phyloP scores from a whole-genome alignment of 1,140 invertebrate genomes.

The Matsumurasca onukii region DNA sequence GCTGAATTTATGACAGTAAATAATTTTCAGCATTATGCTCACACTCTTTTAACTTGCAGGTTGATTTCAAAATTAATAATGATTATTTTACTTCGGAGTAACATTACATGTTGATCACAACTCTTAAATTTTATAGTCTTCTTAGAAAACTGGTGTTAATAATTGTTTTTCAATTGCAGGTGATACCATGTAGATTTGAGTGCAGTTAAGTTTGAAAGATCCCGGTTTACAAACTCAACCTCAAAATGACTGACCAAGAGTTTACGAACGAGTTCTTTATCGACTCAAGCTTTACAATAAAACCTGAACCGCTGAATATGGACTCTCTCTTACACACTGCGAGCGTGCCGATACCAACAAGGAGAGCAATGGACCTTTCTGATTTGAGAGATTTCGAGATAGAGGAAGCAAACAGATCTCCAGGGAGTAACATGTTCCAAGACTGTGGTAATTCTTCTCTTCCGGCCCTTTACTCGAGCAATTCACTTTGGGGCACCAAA shows the following conservation, averaged over 20 bases:
- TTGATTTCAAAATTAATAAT: too few species aligned
- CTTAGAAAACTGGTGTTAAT: too few species aligned
- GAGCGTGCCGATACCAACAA: conserved; percentile 58
- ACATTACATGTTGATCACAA: too few species aligned
- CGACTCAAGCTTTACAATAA: conserved; percentile 53
- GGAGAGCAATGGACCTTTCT: conserved; percentile 49
- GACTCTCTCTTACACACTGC: conserved; percentile 49
- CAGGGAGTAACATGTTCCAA: conserved; percentile 52
- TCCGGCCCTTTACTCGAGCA: conserved; percentile 51
- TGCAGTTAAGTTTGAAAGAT: too few species aligned
- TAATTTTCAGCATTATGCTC: too few species aligned
- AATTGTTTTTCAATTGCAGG: too few species aligned
- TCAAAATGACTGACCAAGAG: conserved; percentile 53
- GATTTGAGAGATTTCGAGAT: conserved; percentile 52
- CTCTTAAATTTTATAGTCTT: too few species aligned
- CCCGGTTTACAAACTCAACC: too few species aligned
- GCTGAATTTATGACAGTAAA: too few species aligned
- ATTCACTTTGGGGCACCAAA: conserved; percentile 50
- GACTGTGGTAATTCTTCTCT: conserved; percentile 47
- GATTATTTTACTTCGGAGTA: too few species aligned
- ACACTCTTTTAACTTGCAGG: too few species aligned
- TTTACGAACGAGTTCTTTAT: conserved; percentile 58
- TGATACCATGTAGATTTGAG: too few species aligned
- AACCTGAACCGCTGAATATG: conserved; percentile 51
- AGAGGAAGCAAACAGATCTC: conserved; percentile 45